Evolutionary conservation across 2,888 invertebrate genomes (phyloP).

Genomic region (Monopis laevigella): DNA sequence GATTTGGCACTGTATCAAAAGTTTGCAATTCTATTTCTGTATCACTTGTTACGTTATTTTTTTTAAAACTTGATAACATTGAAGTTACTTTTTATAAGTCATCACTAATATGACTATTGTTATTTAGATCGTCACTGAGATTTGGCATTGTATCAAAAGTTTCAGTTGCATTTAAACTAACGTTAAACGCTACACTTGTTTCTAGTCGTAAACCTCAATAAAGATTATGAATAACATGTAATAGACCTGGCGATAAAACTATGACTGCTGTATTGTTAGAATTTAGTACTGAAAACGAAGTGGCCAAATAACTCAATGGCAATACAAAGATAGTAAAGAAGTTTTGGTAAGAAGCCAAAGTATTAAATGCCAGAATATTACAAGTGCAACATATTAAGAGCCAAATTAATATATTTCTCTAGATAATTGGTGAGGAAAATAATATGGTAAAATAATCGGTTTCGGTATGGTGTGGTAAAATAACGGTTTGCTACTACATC

Average conservation of each 20-base stretch:
- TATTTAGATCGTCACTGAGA: constrained; percentile 3
- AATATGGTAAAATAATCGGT: background rate
- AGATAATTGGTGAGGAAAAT: background rate
- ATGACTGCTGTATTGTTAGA: constrained; percentile 1
- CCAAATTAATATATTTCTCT: constrained; percentile 8
- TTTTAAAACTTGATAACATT: background rate
- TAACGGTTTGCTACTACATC: too few relatives aligned
- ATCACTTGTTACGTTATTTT: constrained; percentile 2
- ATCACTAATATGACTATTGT: background rate
- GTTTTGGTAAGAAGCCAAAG: constrained; percentile 3
- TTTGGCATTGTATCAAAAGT: constrained; percentile 10
- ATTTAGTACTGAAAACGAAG: constrained; percentile 6
- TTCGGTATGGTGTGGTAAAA: background rate
- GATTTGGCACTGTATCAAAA: too few relatives aligned
- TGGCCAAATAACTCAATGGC: constrained; percentile 9
- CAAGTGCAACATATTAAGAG: background rate
- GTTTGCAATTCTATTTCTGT: constrained; percentile 1
- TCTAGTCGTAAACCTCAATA: constrained; percentile 8
- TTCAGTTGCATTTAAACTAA: constrained; percentile 9
- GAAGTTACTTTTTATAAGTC: background rate
- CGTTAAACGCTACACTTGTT: constrained; percentile 6
- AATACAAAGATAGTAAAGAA: background rate
- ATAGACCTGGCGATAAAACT: background rate
- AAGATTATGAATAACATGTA: constrained; percentile 7
- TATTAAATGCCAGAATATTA: constrained; percentile 10